Conservation (phyloP, 2,888 invertebrate genomes). For the Dilophus febrilis region DNA sequence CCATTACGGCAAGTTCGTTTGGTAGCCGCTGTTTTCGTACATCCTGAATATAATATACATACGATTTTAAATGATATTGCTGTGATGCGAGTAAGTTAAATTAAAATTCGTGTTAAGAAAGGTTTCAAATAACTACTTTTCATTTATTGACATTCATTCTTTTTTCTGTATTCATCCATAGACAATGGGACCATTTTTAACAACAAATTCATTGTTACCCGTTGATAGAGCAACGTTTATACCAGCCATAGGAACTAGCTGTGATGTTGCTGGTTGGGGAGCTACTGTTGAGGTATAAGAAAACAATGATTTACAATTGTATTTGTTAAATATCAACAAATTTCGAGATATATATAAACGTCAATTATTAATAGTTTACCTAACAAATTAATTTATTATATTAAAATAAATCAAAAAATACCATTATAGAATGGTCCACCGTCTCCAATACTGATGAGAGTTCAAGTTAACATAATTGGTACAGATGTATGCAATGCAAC, state of each 20-base stretch:
- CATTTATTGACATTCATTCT: too few species aligned
- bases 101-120: not conserved
- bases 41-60: conserved; percentile 2
- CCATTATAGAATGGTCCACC: not conserved
- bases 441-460: too few species aligned
- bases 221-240: not conserved
- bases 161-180: too few species aligned
- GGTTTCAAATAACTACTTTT: too few species aligned
- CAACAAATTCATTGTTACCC: not conserved
- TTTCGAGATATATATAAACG: too few species aligned
- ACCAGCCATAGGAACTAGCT: not conserved
- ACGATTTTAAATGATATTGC: conserved; percentile 7
- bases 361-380: too few species aligned
- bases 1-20: conserved; percentile 5
- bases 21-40: conserved; percentile 5
- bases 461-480: too few species aligned
- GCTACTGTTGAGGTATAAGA: not conserved
- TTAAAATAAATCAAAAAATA: not conserved
- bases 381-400: not conserved
- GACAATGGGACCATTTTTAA: not conserved
- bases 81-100: conserved; percentile 3
- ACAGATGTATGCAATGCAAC: too few species aligned
- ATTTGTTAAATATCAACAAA: too few species aligned
- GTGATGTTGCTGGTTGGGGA: conserved; percentile 5
- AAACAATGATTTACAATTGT: too few species aligned